phyloP scores from a whole-genome alignment of 1,140 invertebrate species.

The Ruditapes philippinarum region DNA sequence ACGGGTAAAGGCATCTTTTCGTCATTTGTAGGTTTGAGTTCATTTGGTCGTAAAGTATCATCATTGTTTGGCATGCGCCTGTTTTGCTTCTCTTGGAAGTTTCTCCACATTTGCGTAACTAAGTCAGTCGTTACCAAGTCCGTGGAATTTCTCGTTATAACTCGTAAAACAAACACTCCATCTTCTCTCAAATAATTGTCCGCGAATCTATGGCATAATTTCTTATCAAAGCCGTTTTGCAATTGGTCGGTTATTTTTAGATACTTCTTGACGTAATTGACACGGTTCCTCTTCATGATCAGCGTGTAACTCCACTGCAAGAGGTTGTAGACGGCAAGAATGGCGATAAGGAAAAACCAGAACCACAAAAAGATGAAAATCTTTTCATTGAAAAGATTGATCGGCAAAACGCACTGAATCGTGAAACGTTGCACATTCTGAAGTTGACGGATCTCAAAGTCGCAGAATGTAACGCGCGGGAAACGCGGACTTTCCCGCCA shows the following conservation, averaged over 20 bases:
- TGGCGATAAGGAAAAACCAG: constrained; percentile 75
- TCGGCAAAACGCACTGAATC: constrained; percentile 87
- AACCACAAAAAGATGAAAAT: constrained; percentile 84
- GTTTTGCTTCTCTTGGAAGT: constrained; percentile 75
- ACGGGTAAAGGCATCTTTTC: constrained; percentile 50
- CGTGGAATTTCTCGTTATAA: constrained; percentile 85
- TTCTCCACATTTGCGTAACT: constrained; percentile 82
- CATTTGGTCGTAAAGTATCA: constrained; percentile 47
- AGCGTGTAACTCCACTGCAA: constrained; percentile 73
- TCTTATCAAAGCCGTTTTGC: constrained; percentile 71
- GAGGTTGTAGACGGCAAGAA: constrained; percentile 57
- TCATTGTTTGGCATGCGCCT: constrained; percentile 42
- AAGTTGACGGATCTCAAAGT: constrained; percentile 87
- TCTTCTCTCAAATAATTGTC: constrained; percentile 80
- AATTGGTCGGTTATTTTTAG: constrained; percentile 68
- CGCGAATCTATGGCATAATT: constrained; percentile 76
- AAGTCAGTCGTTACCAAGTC: constrained; percentile 84
- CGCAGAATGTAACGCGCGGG: constrained; percentile 87
- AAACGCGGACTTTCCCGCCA: constrained; percentile 78
- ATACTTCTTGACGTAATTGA: constrained; percentile 80
- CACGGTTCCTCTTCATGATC: constrained; percentile 69
- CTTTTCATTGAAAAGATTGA: constrained; percentile 88
- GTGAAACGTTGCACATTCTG: constrained; percentile 80
- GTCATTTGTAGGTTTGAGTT: constrained; percentile 14
- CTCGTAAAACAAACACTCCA: constrained; percentile 83